phyloP scores from a whole-genome alignment of 2,797 vertebrate genomes.

The Halcyon smyrnensis region DNA sequence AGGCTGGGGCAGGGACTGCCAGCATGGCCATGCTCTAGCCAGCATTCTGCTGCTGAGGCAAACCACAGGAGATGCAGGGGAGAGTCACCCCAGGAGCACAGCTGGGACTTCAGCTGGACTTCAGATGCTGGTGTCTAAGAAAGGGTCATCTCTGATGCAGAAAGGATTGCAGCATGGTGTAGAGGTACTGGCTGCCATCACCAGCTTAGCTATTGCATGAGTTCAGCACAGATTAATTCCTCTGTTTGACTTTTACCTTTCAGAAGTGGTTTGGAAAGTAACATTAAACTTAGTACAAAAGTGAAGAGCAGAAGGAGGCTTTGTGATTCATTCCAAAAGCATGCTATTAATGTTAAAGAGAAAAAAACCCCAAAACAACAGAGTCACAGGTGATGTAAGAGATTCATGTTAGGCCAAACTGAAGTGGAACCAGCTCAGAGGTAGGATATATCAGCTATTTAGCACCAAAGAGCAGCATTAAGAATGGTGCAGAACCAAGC shows the following conservation, averaged over 20 bases:
- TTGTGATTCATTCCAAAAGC: conserved; percentile 4
- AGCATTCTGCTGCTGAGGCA: background rate
- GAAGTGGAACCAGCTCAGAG: background rate
- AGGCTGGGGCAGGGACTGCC: background rate
- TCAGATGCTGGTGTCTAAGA: background rate
- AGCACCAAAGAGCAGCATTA: background rate
- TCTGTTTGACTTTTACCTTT: background rate
- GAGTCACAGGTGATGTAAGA: background rate
- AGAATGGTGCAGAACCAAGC: background rate
- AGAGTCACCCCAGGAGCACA: background rate
- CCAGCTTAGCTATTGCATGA: background rate
- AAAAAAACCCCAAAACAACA: background rate
- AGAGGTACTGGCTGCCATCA: background rate
- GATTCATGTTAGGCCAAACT: background rate
- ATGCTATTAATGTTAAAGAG: background rate
- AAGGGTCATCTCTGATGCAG: background rate
- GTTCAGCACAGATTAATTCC: background rate
- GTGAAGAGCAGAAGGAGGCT: background rate
- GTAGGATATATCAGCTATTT: background rate
- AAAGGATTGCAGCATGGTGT: background rate
- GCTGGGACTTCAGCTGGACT: background rate
- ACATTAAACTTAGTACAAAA: background rate
- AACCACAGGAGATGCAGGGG: background rate
- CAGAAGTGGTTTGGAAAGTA: background rate
- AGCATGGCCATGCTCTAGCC: rapidly evolving